Evolutionary conservation across 1,140 invertebrate genomes (phyloP).

Genomic region (Triops cancriformis): DNA sequence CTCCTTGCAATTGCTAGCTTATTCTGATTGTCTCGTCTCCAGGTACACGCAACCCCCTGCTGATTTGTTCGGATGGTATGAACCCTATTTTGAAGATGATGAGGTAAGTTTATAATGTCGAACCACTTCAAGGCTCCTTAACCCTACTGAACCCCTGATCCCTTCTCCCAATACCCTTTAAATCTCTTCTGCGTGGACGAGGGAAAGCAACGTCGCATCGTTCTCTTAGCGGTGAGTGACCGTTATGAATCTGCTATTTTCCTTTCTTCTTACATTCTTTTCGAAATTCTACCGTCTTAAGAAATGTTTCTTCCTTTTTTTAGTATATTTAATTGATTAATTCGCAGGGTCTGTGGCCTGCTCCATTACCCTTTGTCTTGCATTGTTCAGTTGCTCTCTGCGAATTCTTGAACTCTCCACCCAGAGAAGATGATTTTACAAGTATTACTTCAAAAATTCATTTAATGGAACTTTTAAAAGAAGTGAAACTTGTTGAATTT

Average conservation of each 20-base stretch:
- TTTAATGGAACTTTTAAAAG: neutral
- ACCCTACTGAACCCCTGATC: neutral
- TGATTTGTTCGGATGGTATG: slow-evolving; percentile 95
- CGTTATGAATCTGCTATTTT: neutral
- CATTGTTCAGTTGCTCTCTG: slow-evolving; percentile 8
- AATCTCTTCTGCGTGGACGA: slow-evolving; percentile 12
- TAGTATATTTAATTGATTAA: neutral
- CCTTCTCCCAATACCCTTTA: neutral
- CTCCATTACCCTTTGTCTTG: slow-evolving; percentile 11
- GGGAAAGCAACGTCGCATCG: slow-evolving; percentile 12
- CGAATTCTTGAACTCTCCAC: slow-evolving; percentile 9
- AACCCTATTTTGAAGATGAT: slow-evolving; percentile 88
- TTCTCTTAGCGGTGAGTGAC: neutral
- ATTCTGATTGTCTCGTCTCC: slow-evolving; percentile 31
- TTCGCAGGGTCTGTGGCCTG: slow-evolving; percentile 11
- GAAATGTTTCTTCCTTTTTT: neutral
- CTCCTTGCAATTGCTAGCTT: neutral
- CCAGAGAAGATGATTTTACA: slow-evolving; percentile 10
- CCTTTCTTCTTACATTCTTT: neutral
- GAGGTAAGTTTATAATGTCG: slow-evolving; percentile 52
- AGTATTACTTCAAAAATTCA: slow-evolving; percentile 9
- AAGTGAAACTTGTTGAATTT: neutral
- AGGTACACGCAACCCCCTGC: slow-evolving; percentile 93
- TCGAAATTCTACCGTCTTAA: neutral
- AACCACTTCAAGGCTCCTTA: neutral